Conservation (phyloP, 1,140 invertebrate species). For the Aleiodes sp. region DNA sequence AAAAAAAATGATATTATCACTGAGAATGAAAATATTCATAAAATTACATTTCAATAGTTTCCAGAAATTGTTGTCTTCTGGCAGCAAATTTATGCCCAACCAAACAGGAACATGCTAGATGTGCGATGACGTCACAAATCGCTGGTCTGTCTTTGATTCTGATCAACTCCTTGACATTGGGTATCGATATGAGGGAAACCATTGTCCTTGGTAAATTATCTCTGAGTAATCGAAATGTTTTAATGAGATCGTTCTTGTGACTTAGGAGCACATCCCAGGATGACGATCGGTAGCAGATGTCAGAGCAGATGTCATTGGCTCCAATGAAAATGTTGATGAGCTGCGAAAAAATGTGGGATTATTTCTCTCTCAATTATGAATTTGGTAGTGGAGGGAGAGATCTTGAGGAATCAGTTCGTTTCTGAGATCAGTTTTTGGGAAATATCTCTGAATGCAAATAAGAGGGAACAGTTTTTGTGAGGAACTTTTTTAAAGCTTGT, state of each 20-base stretch:
- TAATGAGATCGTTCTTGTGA: constrained; percentile 66
- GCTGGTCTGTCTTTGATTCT: constrained; percentile 47
- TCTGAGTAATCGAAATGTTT: constrained; percentile 67
- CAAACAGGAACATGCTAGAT: constrained; percentile 67
- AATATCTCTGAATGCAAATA: too few species aligned
- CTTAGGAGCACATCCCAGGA: constrained; percentile 52
- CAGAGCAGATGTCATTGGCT: constrained; percentile 75
- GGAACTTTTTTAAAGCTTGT: too few species aligned
- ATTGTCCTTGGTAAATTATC: constrained; percentile 72
- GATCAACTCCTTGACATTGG: constrained; percentile 55
- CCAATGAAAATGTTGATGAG: constrained; percentile 75
- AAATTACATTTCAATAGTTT: too few species aligned
- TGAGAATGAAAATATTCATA: too few species aligned
- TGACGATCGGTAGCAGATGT: constrained; percentile 68
- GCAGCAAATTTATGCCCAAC: too few species aligned
- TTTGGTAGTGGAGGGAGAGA: not conserved
- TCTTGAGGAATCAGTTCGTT: too few species aligned
- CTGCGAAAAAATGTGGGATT: constrained; percentile 51
- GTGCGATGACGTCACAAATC: constrained; percentile 56
- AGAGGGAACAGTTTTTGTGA: too few species aligned
- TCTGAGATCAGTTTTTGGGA: too few species aligned
- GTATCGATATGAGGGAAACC: constrained; percentile 68
- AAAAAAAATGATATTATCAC: not conserved
- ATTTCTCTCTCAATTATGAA: not conserved
- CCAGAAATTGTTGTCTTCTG: too few species aligned